These are phyloP conservation scores for Zenarchopterus dispar DNA, from an alignment of 2,797 vertebrate genomes.

Conservation along the genomic window DNA sequence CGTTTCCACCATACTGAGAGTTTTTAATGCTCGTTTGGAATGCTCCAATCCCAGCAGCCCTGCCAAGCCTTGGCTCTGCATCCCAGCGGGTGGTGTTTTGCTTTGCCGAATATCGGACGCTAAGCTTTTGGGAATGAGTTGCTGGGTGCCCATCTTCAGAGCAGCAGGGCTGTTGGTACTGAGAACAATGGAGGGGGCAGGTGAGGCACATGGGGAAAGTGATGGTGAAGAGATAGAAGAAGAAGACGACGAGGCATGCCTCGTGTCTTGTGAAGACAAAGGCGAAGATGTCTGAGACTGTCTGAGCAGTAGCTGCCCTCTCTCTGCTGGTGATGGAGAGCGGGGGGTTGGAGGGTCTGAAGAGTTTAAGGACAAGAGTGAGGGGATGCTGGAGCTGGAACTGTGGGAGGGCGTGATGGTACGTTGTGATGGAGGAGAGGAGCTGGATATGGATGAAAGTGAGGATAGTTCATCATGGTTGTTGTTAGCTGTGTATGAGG, in stretches of 20 bases:
- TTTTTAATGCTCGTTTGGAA: constrained; percentile 78
- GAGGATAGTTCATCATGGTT: constrained; percentile 51
- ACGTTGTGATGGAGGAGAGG: constrained; percentile 37
- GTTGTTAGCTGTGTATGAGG: constrained; percentile 37
- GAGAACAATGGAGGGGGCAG: constrained; percentile 78
- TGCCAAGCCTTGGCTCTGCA: constrained; percentile 53
- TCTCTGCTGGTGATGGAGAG: constrained; percentile 70
- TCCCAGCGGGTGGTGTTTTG: constrained; percentile 49
- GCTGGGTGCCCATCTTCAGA: constrained; percentile 90
- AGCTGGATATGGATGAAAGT: constrained; percentile 42
- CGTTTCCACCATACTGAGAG: constrained; percentile 90
- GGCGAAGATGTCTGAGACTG: constrained; percentile 44
- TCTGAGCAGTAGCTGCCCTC: constrained; percentile 25
- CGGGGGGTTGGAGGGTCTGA: constrained; percentile 79
- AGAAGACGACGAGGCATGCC: constrained; percentile 71
- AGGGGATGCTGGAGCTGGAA: constrained; percentile 75
- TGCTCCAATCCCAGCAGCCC: constrained; percentile 73
- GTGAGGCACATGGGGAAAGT: constrained; percentile 80
- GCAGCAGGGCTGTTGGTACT: constrained; percentile 91
- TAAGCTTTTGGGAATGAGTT: constrained; percentile 91
- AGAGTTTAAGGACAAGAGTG: constrained; percentile 70
- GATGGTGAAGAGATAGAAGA: constrained; percentile 67
- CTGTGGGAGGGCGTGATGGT: constrained; percentile 62
- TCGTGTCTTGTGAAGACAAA: constrained; percentile 50
- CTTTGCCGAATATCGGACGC: constrained; percentile 80